Evolutionary conservation across 2,113 vertebrate genomes (phyloP).

Genomic region (Mustelus asterias): DNA sequence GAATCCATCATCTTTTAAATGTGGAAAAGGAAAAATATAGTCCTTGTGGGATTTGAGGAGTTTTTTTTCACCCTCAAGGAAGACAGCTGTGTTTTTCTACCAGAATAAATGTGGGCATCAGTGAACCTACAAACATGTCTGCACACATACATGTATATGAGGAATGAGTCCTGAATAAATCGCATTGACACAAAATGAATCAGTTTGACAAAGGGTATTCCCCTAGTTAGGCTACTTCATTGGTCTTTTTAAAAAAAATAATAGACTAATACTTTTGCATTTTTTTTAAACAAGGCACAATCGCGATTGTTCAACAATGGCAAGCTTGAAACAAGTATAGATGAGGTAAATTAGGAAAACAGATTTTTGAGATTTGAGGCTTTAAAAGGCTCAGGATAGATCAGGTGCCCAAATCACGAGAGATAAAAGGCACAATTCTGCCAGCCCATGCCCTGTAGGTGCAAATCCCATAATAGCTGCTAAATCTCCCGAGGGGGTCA

Average conservation of each 20-base stretch:
- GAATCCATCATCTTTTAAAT: constrained; percentile 1
- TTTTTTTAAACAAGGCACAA: not conserved
- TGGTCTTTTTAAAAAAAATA: not conserved
- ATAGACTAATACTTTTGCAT: not conserved
- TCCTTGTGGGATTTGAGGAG: not conserved
- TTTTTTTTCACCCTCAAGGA: not conserved
- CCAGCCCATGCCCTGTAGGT: no score
- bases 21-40: not conserved
- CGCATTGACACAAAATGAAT: not conserved
- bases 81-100: not conserved
- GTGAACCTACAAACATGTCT: not conserved
- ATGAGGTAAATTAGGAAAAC: no score
- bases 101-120: not conserved
- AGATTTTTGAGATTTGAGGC: no score
- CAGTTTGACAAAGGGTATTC: not conserved
- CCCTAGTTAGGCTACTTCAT: not conserved
- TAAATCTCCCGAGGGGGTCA: no score
- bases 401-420: no score
- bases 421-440: no score
- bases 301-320: no score
- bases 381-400: no score
- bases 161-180: not conserved
- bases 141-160: not conserved
- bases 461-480: no score
- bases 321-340: no score